A percentile compares a stretch with the other conserved stretches of the same genome.
Conservation (phyloP, 2,888 invertebrate genomes). For the Euplexia lucipara region DNA sequence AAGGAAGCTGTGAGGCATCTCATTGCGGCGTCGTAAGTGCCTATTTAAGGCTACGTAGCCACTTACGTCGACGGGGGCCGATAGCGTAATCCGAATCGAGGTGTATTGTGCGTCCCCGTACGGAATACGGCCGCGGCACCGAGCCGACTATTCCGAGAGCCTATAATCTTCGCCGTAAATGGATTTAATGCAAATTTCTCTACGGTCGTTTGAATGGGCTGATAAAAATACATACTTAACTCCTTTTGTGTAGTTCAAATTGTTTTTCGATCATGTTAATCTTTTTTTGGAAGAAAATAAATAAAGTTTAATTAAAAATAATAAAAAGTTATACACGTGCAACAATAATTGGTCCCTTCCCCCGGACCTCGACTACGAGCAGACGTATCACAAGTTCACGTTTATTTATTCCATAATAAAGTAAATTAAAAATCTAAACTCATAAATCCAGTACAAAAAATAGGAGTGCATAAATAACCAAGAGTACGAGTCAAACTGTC, state of each 20-base stretch:
- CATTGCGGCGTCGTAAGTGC: constrained; percentile 86
- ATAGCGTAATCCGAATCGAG: constrained; percentile 87
- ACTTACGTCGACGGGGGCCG: constrained; percentile 81
- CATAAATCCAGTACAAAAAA: no score
- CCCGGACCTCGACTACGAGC: no score
- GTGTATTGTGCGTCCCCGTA: constrained; percentile 83
- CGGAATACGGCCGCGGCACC: constrained; percentile 72
- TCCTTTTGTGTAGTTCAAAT: constrained; percentile 78
- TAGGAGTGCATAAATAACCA: no score
- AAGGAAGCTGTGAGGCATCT: constrained; percentile 84
- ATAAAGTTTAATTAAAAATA: constrained; percentile 2
- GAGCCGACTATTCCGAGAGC: constrained; percentile 79
- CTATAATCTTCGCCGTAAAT: constrained; percentile 85
- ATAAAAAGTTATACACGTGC: neutral
- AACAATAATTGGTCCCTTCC: no score
- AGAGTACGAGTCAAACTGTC: no score
- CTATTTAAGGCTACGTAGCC: constrained; percentile 86
- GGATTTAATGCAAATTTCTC: constrained; percentile 87
- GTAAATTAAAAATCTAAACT: no score
- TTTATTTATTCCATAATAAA: no score
- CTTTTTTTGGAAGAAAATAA: constrained; percentile 14
- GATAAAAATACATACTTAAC: constrained; percentile 80
- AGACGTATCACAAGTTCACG: no score
- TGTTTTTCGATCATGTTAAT: constrained; percentile 72
- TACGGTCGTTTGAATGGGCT: constrained; percentile 78